Conservation (phyloP, 37 sponge, comb jelly and placozoan species). For the Petrosia ficiformis region DNA sequence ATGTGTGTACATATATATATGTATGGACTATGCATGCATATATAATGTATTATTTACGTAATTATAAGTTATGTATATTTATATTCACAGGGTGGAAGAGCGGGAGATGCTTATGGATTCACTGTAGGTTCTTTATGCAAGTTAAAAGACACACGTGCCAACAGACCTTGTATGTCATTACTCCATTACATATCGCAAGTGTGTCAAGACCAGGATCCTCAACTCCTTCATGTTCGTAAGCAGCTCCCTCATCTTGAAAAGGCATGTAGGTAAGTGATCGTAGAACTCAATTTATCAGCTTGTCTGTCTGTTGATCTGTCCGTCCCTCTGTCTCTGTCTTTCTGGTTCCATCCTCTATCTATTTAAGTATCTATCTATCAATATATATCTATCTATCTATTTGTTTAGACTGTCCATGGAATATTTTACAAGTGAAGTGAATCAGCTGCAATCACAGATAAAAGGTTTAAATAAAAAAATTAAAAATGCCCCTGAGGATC, state of each 20-base stretch:
- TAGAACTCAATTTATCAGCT: background rate
- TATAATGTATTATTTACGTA: background rate
- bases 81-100: constrained; percentile 62
- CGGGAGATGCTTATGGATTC: constrained; percentile 89
- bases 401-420: constrained; percentile 49
- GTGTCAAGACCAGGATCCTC: constrained; percentile 51
- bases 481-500: constrained; percentile 70
- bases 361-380: too few species aligned
- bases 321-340: too few species aligned
- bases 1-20: too few species aligned
- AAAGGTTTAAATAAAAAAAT: constrained; percentile 49
- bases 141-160: constrained; percentile 85
- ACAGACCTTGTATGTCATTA: constrained; percentile 81
- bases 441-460: constrained; percentile 44
- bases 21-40: too few species aligned
- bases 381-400: background rate
- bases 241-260: constrained; percentile 52
- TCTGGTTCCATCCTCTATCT: too few species aligned
- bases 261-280: constrained; percentile 26
- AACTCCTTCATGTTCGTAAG: constrained; percentile 20
- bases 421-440: constrained; percentile 44
- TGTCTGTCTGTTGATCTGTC: background rate
- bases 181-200: constrained; percentile 73
- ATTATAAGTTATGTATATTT: background rate
- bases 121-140: constrained; percentile 73